Evolutionary conservation across 2,113 vertebrate species (phyloP).

Genomic region (Crotalus horridus): DNA sequence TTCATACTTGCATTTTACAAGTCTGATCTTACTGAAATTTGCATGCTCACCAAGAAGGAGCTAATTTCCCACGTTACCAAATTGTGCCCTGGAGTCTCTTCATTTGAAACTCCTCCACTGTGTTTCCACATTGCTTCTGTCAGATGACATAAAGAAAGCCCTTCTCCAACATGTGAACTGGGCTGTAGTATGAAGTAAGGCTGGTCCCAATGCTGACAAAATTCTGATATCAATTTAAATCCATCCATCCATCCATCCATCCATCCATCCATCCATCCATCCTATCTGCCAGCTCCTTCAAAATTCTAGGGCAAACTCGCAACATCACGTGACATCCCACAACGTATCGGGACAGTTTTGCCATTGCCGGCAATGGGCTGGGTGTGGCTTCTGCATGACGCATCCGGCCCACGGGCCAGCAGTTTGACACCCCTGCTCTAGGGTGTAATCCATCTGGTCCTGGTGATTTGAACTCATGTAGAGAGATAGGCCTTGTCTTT

Average conservation of each 20-base stretch:
- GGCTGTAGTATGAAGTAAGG: neutral
- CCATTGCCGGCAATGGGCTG: no score
- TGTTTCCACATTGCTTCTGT: neutral
- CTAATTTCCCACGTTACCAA: neutral
- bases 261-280: no score
- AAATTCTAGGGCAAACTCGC: no score
- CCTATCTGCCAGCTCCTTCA: no score
- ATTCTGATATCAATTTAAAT: neutral
- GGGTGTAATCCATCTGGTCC: neutral
- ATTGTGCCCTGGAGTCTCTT: neutral
- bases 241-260: no score
- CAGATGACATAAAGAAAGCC: neutral
- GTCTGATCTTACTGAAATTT: neutral
- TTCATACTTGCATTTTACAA: neutral
- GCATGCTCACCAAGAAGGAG: neutral
- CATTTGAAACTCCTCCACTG: neutral
- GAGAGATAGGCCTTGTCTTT: neutral
- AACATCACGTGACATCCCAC: no score
- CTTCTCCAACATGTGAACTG: neutral
- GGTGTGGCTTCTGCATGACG: no score
- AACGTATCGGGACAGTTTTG: no score
- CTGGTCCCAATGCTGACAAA: neutral
- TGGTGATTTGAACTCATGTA: neutral
- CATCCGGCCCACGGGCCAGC: no score
- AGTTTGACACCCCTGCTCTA: no score